Base-by-base conservation (phyloP, 2,113 vertebrate species). In the Oreotrochilus melanogaster region DNA sequence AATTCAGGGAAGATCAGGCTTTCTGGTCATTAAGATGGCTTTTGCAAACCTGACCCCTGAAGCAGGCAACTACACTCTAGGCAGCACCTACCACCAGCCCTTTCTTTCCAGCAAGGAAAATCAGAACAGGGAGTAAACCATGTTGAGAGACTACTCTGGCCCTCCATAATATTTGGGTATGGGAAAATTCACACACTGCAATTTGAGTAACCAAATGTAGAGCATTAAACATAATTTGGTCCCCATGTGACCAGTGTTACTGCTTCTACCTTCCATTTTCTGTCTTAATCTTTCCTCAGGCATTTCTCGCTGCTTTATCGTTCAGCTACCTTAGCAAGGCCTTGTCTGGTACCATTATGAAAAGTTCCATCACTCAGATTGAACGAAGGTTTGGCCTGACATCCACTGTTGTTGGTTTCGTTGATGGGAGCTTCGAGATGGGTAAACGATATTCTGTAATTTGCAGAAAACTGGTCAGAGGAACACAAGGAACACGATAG, bases 351-450 rank as follows among this genome's bases (percentile, higher is more conserved):
- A 84, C 97, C 1, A 97, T 98, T 58, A 99, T 99, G 99, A 99
- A 99, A 97, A 99, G 98, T 89, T 96, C 98, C 79, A 98, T 99
- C 94, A 99, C 99, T 25, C 99, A 99, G 84, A 99, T 99, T 43
- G 99, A 99, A 97, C 96, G 99, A 45, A 98, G 99, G 57, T 99
- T 99, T 71, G 98, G 98, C 70, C 96, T 99, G 86, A 86, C 99
- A 2, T 99, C 99, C 56, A 98, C 98, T 3, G 69, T 95, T 7
- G 74, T 97, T 11, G 99, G 99, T 56, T 81, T 99, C 14, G 65
- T 99, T 13, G 99, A 99, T 12, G 98, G 98, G 83, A 98, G 99
- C 85, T 99, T 99, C 93, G 99, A 99, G 96, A 98, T 99, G 60
- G 99, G 99, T 99, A 98, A 98, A 14, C 25, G 51, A 16, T 33